Base-by-base conservation (phyloP, 23 tunicate genomes). In the Trididemnum clinides region DNA sequence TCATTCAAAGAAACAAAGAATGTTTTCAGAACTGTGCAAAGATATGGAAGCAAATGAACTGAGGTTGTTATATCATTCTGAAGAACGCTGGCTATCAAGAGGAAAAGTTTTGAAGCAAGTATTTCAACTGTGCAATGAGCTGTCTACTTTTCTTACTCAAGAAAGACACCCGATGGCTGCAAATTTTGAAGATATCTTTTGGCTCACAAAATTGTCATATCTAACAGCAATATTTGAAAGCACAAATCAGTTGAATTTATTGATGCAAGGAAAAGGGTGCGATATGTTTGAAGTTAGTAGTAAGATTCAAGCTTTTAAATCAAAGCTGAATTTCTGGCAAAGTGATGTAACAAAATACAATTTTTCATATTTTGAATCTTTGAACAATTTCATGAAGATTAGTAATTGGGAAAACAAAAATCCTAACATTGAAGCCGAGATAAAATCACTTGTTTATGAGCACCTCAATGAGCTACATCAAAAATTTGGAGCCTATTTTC, bases 71-170 rank as follows among this genome's bases (percentile, higher is more conserved):
- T 73, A 37, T 36, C 80, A 73, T 73, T 54, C 80, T 37, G 80
- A 73, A 39, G 77, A 29, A 62, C 85, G 85, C 85, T 81, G 77
- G 85, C 30, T 81, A 63, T 81, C 85, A 19, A 81, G 77, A 64
- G 76, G 85, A 64, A 81, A 81, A 64, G 85, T 81, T 64, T 81
- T 81, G 51, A 81, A 81, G 77, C 85, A 51, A 10, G 76, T 81
- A 31, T 81, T 81, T 62, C 85, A 81, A 64, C 51, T 81, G 85
- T 51, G 76, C 18, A 32, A 81, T 29, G 85, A 81, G 85, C 33
- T 81, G 51, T 64, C 18, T 81, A 76, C 30, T 63, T 81, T 64
- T 64, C 85, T 81, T 81, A 57, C 74, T 81, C 85, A 81, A 64
- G 76, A 64, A 81, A 57, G 51, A 79, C n/a, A 76, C 70, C 34